A percentile compares a stretch with the other conserved stretches of the same genome.
phyloP scores from a whole-genome alignment of 2,888 invertebrate genomes.

The Syrphus vitripennis region DNA sequence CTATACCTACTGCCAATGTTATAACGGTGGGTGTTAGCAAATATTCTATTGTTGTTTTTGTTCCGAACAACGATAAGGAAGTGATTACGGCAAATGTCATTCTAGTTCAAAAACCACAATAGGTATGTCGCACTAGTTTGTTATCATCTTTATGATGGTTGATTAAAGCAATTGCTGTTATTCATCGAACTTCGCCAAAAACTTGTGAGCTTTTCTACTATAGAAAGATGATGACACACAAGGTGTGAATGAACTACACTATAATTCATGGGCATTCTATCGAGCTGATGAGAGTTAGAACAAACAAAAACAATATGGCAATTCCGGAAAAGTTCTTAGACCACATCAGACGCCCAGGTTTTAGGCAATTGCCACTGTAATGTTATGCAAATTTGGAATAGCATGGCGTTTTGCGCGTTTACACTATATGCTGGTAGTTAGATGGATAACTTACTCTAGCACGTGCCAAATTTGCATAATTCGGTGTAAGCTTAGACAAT shows the following conservation, averaged over 20 bases:
- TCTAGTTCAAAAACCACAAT: not conserved
- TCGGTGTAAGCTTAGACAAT: not conserved
- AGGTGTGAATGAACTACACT: slow-evolving; percentile 7
- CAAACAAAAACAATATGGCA: not conserved
- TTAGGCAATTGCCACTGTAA: not conserved
- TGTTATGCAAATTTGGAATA: not conserved
- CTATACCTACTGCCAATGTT: not conserved
- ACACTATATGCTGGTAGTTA: slow-evolving; percentile 27
- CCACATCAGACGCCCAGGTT: not conserved
- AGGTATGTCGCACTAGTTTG: not conserved
- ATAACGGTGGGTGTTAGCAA: slow-evolving; percentile 19
- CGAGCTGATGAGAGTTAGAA: slow-evolving; percentile 5
- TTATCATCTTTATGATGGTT: not conserved
- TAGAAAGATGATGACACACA: not conserved
- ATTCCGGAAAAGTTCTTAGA: slow-evolving; percentile 24
- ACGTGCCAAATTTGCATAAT: slow-evolving; percentile 62
- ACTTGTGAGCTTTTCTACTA: not conserved
- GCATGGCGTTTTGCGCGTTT: not conserved
- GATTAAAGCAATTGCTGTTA: not conserved
- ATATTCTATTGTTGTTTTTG: not conserved
- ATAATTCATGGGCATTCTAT: slow-evolving; percentile 28
- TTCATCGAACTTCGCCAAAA: not conserved
- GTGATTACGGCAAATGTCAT: slow-evolving; percentile 22
- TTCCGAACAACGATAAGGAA: slow-evolving; percentile 48
- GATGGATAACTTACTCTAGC: slow-evolving; percentile 26